Evolutionary conservation across 2,113 vertebrate genomes (phyloP).

Genomic region (Talpa occidentalis): DNA sequence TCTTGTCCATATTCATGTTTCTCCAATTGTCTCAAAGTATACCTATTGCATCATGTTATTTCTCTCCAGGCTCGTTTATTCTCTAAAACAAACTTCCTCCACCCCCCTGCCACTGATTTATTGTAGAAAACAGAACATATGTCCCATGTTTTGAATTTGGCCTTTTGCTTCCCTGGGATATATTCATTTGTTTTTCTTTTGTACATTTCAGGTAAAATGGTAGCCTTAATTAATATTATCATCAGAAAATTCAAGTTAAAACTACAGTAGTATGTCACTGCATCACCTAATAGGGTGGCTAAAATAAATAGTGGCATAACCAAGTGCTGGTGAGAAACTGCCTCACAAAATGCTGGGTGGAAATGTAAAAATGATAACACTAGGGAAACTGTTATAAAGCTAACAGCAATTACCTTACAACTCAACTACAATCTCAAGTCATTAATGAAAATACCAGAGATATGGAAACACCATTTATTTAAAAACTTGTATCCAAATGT

Average conservation of each 20-base stretch:
- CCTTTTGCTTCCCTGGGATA: background rate
- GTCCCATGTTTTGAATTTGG: background rate
- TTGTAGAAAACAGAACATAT: background rate
- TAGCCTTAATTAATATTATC: background rate
- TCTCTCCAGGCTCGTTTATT: background rate
- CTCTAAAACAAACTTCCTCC: background rate
- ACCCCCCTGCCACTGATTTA: background rate
- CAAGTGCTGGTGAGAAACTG: background rate
- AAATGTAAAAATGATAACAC: background rate
- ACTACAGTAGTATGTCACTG: background rate
- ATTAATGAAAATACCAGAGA: background rate
- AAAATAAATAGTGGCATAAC: background rate
- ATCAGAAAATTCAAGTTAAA: conserved; percentile 29
- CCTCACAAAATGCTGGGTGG: background rate
- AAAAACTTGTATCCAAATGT: background rate
- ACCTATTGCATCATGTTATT: background rate
- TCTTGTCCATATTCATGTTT: background rate
- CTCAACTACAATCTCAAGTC: background rate
- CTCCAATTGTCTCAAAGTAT: background rate
- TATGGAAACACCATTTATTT: conserved; percentile 47
- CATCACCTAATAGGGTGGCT: background rate
- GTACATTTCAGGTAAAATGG: conserved; percentile 17
- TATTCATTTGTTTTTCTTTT: conserved; percentile 31
- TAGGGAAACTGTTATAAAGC: background rate
- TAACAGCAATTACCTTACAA: background rate